A percentile compares a stretch with the other conserved stretches of the same genome.
phyloP scores from a whole-genome alignment of 2,797 vertebrate genomes.

The Ctenochaetus hawaiiensis region DNA sequence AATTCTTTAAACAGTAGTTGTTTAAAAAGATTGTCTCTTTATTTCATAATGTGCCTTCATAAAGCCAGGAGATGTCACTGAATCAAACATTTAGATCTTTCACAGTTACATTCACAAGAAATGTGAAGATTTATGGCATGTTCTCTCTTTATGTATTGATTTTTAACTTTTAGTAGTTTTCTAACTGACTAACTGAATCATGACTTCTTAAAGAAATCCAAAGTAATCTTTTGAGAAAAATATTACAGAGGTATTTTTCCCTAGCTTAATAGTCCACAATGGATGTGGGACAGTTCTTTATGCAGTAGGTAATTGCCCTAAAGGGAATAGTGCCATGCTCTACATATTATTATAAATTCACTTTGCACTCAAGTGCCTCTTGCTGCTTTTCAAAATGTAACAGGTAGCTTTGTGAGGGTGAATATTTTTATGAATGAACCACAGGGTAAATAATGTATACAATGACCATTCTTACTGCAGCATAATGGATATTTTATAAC shows the following conservation, averaged over 20 bases:
- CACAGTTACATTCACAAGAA: neutral
- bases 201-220: no score
- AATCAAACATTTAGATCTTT: slow-evolving; percentile 1
- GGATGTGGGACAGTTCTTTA: slow-evolving; percentile 10
- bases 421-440: slow-evolving; percentile 32
- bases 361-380: slow-evolving; percentile 61
- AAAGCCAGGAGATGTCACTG: neutral
- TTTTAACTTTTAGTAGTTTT: no score
- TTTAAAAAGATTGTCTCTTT: neutral
- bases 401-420: slow-evolving; percentile 38
- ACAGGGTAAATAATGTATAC: slow-evolving; percentile 33
- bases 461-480: slow-evolving; percentile 5
- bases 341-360: slow-evolving; percentile 16
- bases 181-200: no score
- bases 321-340: slow-evolving; percentile 49
- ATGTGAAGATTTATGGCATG: neutral
- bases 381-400: slow-evolving; percentile 40
- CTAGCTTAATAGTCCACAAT: neutral
- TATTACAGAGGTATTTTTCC: neutral
- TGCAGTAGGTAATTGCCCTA: neutral
- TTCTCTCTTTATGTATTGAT: neutral
- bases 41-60: slow-evolving; percentile 57
- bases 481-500: slow-evolving; percentile 14
- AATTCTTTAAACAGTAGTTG: neutral
- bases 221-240: neutral